phyloP scores from a whole-genome alignment of 2,797 vertebrate genomes.

The Euthynnus affinis region DNA sequence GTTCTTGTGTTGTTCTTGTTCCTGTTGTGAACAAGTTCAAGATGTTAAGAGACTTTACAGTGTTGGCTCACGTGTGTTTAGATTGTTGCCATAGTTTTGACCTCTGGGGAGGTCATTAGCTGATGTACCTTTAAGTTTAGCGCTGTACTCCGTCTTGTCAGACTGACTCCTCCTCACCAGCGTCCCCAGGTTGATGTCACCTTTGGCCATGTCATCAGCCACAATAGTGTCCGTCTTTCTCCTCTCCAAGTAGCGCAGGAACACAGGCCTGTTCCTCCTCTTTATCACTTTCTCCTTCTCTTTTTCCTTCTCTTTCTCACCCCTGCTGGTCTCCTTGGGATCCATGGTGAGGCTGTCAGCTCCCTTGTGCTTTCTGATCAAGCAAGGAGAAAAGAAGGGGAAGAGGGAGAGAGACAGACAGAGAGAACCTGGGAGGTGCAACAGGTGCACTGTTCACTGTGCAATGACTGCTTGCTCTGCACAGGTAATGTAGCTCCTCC shows the following conservation, averaged over 20 bases:
- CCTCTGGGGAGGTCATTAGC: constrained; percentile 68
- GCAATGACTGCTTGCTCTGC: constrained; percentile 84
- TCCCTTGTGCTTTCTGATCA: constrained; percentile 47
- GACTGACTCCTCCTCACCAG: constrained; percentile 95
- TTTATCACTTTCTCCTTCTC: constrained; percentile 84
- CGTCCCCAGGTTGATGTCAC: constrained; percentile 87
- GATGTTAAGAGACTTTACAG: constrained; percentile 34
- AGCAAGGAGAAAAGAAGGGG: constrained; percentile 45
- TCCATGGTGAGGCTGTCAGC: constrained; percentile 81
- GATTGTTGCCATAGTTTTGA: constrained; percentile 79
- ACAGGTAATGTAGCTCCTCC: constrained; percentile 88
- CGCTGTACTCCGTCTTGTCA: constrained; percentile 96
- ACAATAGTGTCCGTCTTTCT: constrained; percentile 95
- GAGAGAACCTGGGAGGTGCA: constrained; percentile 78
- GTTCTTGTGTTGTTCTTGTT: too few relatives aligned
- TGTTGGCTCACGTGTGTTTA: constrained; percentile 40
- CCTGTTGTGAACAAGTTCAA: constrained; percentile 16
- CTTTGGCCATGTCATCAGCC: constrained; percentile 82
- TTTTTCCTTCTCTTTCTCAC: constrained; percentile 83
- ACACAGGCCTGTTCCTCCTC: constrained; percentile 88
- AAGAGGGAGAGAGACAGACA: constrained; percentile 51
- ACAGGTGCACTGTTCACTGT: constrained; percentile 84
- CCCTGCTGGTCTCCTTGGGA: constrained; percentile 78
- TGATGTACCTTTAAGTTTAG: constrained; percentile 95
- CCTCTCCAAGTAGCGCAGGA: constrained; percentile 93